Percentiles rank a stretch among this genome's conserved stretches.
These are phyloP conservation scores for Ceramica pisi DNA, from an alignment of 2,888 invertebrate species.

Conservation along the genomic window DNA sequence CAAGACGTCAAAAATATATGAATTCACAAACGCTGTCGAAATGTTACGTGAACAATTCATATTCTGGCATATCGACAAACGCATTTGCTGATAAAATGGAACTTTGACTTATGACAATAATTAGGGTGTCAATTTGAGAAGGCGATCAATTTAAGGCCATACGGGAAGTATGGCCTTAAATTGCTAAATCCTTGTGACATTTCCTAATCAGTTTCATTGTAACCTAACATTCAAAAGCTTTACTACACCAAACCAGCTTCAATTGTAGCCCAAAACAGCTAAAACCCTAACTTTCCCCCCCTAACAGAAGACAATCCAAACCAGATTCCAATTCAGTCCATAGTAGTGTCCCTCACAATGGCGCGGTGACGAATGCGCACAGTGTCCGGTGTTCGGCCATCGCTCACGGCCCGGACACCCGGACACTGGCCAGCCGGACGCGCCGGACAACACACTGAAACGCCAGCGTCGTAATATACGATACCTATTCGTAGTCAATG, in stretches of 20 bases:
- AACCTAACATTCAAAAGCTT: neutral
- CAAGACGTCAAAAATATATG: too few species aligned
- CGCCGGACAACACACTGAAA: constrained; percentile 66
- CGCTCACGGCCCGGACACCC: constrained; percentile 70
- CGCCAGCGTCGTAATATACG: constrained; percentile 62
- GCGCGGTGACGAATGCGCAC: constrained; percentile 76
- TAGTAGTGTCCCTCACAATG: constrained; percentile 62
- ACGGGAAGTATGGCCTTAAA: too few species aligned
- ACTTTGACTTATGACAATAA: too few species aligned
- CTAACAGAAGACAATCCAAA: constrained; percentile 24
- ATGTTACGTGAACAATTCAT: too few species aligned
- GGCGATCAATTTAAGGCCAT: too few species aligned
- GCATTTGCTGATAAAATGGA: too few species aligned
- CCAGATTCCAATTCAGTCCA: constrained; percentile 48
- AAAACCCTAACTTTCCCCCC: neutral
- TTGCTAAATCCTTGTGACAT: neutral
- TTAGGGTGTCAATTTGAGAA: neutral
- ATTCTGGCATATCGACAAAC: too few species aligned
- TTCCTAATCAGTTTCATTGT: neutral
- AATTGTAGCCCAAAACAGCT: neutral
- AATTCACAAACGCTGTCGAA: too few species aligned
- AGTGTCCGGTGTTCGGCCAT: constrained; percentile 74
- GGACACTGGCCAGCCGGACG: constrained; percentile 64
- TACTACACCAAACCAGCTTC: neutral
- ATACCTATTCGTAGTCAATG: constrained; percentile 50